Base-by-base conservation (phyloP, 2,797 vertebrate species). In the Amblyraja radiata region DNA sequence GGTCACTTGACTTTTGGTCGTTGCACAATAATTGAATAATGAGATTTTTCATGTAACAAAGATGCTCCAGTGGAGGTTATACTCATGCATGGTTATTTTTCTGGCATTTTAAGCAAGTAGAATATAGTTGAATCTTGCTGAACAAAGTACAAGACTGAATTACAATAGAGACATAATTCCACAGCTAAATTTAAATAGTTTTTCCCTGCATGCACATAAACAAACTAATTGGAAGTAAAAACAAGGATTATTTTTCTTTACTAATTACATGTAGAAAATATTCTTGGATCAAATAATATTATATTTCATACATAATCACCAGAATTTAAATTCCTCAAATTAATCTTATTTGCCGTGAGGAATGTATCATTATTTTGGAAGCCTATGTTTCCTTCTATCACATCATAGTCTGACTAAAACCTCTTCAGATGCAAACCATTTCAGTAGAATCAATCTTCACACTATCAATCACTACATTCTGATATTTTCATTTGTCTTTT, bases 231-330 rank as follows among this genome's bases (percentile, higher is more conserved):
- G 74, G 39, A 92, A 92, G 71, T 6, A 76, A 92, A 3, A 58
- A 25, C 63, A 39, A 68, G 63, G 9, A 10, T 76, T 76, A 71
- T 58, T 74, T 23, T 46, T 92, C 25, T 39, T 76, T 36, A 25
- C 39, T 74, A 39, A 80, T 11, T 21, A 21, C 32, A 80, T 39
- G 74, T 92, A 28, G 39, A 73, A 73, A 36, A 58, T 10, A 16
- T 76, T 39, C 68, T 73, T 92, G 46, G 73, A 91, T 74, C 76
- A 25, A 91, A 92, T 90, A 39, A 36, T n/a, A 92, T 91, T 74
- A 74, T 46, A 46, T 92, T 76, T 25, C 6, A 54, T 46, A 28
- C 13, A 46, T 6, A 10, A 23, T 39, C 14, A 11, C 1, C 21
- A 5, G 5, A 54, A 54, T 54, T 92, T 92, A 58, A 76, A 92